These are phyloP conservation scores for Orcinus orca DNA, from an alignment of 2,113 vertebrate species.

Conservation along the genomic window DNA sequence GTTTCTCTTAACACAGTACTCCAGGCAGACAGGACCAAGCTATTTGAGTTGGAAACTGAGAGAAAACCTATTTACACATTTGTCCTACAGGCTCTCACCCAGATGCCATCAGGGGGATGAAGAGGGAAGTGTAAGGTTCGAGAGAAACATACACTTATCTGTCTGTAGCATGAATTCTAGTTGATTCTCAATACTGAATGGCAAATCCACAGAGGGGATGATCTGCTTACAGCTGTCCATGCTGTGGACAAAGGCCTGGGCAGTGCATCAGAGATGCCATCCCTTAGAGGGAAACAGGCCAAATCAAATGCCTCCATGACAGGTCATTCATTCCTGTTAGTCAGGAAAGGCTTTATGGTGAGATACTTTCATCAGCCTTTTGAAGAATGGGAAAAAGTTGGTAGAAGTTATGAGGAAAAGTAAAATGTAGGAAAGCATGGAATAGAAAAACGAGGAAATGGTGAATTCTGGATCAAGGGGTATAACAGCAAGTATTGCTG, in stretches of 20 bases:
- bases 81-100: not conserved
- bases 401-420: not conserved
- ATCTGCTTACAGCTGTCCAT: not conserved
- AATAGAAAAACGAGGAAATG: not conserved
- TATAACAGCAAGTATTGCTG: accelerated
- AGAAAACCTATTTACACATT: not conserved
- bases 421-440: not conserved
- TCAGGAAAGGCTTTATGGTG: not conserved
- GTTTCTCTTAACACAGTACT: not conserved
- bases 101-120: not conserved
- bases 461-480: not conserved
- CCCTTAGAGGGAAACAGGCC: not conserved
- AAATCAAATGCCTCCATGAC: not conserved
- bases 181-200: not conserved
- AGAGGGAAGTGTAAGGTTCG: not conserved
- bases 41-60: not conserved
- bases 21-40: not conserved
- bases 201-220: not conserved
- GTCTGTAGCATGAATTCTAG: not conserved
- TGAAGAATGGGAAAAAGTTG: not conserved
- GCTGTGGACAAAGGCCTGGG: not conserved
- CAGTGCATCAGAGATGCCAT: not conserved
- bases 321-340: not conserved
- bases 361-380: not conserved
- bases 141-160: not conserved